These are phyloP conservation scores for Lordiphosa stackelbergi DNA, from an alignment of 1,140 invertebrate genomes.

Conservation along the genomic window DNA sequence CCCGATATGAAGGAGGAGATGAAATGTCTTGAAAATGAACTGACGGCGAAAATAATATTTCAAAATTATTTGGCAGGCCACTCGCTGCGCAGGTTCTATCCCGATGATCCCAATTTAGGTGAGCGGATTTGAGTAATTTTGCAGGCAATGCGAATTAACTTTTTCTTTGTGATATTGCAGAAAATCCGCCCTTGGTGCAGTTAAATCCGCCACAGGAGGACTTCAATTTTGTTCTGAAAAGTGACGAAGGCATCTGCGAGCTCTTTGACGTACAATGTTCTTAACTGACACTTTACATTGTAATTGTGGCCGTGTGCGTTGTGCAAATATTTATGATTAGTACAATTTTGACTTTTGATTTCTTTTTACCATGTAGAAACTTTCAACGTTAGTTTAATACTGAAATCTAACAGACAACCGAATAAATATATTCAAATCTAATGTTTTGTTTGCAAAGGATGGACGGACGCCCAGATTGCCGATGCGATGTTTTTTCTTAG, in stretches of 20 bases:
- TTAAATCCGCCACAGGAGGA: constrained; percentile 71
- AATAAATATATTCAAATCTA: constrained; percentile 38
- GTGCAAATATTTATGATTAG: constrained; percentile 72
- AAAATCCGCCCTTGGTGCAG: constrained; percentile 69
- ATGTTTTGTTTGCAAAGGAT: too few species aligned
- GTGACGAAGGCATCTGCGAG: constrained; percentile 73
- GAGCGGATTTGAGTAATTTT: not conserved
- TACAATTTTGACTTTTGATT: constrained; percentile 67
- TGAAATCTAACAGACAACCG: constrained; percentile 30
- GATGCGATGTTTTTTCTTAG: too few species aligned
- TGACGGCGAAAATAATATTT: constrained; percentile 71
- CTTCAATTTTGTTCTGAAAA: constrained; percentile 68
- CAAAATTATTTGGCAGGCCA: constrained; percentile 63
- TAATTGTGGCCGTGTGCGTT: constrained; percentile 63
- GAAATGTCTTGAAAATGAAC: constrained; percentile 62
- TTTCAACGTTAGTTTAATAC: constrained; percentile 65
- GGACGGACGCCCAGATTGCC: too few species aligned
- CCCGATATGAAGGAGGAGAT: constrained; percentile 67
- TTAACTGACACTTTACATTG: constrained; percentile 23
- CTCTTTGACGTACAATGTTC: constrained; percentile 72
- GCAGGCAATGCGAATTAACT: too few species aligned
- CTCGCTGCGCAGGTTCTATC: constrained; percentile 66
- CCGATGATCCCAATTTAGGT: constrained; percentile 75
- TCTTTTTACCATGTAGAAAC: constrained; percentile 65
- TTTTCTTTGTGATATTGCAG: constrained; percentile 28